Conservation (phyloP, 2,113 vertebrate species). For the Ornithorhynchus anatinus region DNA sequence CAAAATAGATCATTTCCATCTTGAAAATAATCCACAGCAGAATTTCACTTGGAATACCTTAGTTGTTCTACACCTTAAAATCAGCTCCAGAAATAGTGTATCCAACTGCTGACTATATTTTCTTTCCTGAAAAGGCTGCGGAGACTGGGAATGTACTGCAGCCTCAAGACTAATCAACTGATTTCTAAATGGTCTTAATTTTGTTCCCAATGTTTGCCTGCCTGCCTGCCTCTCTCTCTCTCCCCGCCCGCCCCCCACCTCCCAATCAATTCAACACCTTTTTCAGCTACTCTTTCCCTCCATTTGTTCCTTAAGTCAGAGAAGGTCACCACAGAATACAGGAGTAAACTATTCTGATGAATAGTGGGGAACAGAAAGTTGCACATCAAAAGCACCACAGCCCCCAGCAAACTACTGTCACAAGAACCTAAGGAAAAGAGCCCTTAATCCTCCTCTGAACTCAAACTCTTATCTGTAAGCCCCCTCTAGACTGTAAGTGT, state of each 20-base stretch:
- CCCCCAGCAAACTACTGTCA: background rate
- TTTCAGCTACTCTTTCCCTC: background rate
- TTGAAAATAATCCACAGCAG: background rate
- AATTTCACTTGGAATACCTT: constrained; percentile 11
- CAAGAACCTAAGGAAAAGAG: constrained; percentile 2
- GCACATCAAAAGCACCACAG: background rate
- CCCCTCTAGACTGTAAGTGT: no score
- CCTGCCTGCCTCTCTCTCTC: background rate
- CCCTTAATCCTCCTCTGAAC: background rate
- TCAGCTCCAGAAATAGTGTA: background rate
- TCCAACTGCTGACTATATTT: background rate
- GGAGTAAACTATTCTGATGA: background rate
- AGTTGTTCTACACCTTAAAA: background rate
- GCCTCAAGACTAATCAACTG: background rate
- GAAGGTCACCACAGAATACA: background rate
- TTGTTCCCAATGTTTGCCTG: background rate
- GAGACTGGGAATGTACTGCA: background rate
- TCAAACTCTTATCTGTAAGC: no score
- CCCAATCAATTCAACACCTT: background rate
- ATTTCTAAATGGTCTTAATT: background rate
- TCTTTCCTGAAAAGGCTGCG: background rate
- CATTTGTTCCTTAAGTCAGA: background rate
- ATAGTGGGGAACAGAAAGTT: background rate
- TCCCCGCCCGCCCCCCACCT: background rate
- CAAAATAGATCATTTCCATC: background rate